A percentile compares a stretch with the other conserved stretches of the same genome.
Conservation (phyloP, 2,797 vertebrate genomes). For the Alectoris magna region DNA sequence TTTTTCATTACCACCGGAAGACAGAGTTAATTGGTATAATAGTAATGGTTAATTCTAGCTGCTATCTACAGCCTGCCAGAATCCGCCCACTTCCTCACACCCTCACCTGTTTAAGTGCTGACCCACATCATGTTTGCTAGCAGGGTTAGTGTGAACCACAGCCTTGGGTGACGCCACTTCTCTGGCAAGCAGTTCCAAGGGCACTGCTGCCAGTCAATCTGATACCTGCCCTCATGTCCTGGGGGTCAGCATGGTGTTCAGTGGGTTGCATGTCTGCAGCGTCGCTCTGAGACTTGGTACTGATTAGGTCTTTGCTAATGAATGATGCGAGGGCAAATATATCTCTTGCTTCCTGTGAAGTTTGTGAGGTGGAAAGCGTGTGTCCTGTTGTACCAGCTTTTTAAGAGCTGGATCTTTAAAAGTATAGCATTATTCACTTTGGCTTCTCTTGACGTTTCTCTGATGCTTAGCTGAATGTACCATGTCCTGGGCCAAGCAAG, state of each 20-base stretch:
- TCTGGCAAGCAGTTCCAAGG: not conserved
- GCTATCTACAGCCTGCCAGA: not conserved
- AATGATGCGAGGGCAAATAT: not conserved
- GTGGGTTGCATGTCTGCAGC: not conserved
- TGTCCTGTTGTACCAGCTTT: accelerated
- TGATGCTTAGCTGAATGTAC: not conserved
- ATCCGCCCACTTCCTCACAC: not conserved
- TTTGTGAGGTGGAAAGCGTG: not conserved
- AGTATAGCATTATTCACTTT: not conserved
- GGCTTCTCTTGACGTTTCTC: not conserved
- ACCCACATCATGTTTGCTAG: not conserved
- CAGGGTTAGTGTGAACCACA: not conserved
- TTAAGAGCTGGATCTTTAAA: not conserved
- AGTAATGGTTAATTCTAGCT: not conserved
- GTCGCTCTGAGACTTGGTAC: not conserved
- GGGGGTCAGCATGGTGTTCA: accelerated
- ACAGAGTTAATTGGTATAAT: not conserved
- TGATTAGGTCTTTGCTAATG: not conserved
- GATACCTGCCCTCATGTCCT: accelerated
- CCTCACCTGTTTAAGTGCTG: not conserved
- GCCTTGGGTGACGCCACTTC: not conserved
- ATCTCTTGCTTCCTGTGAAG: not conserved
- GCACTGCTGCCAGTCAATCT: not conserved
- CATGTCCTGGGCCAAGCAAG: not conserved
- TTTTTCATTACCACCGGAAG: not conserved